Conservation (phyloP, 92 coral and sea anemone species). For the Palythoa grandiflora region DNA sequence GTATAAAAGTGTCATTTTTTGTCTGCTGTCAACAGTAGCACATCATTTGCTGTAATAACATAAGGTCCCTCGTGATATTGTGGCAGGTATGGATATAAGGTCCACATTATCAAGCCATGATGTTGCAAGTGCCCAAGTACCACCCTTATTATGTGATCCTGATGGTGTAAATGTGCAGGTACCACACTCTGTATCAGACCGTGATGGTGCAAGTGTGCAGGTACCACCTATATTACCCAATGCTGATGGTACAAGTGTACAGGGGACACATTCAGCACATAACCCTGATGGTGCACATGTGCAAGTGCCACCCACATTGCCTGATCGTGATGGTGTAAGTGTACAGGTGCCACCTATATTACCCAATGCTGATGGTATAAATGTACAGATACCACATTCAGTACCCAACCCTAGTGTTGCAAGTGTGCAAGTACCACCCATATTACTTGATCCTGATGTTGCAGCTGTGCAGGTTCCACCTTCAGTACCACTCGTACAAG, state of each 20-base stretch:
- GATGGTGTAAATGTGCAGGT: no score
- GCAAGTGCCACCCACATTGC: no score
- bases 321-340: no score
- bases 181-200: no score
- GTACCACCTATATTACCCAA: no score
- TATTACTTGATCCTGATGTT: not conserved
- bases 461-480: not conserved
- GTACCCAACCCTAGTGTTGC: not conserved
- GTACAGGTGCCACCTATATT: not conserved
- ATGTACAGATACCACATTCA: not conserved
- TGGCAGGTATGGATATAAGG: not conserved
- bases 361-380: not conserved
- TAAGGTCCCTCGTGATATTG: not conserved
- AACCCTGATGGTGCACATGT: no score
- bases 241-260: no score
- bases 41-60: not conserved
- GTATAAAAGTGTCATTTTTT: not conserved
- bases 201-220: no score
- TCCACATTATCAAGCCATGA: constrained; percentile 4
- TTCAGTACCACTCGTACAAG: not conserved
- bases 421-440: not conserved
- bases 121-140: constrained; percentile 2
- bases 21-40: not conserved
- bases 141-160: not conserved
- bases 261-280: no score